Base-by-base conservation (phyloP, 2,888 invertebrate species). In the Rhingia campestris region DNA sequence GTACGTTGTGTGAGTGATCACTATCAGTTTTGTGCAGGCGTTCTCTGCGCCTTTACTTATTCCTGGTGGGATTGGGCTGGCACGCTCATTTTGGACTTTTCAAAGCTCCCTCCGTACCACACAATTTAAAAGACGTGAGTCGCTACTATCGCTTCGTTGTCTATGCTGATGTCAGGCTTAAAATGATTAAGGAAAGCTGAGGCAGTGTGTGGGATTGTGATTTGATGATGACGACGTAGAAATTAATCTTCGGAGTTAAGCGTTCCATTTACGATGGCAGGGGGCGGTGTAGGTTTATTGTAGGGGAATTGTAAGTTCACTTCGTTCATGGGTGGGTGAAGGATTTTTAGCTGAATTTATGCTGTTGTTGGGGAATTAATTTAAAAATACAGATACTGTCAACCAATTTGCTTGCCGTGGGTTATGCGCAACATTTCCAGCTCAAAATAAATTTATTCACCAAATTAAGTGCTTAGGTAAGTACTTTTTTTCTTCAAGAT, bases 141-240 rank as follows among this genome's bases (percentile, higher is more conserved):
- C 61, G 58, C 63, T 73, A 63, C 73, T 22, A 22, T 22, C 22
- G 22, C 22, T 22, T 22, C 22, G 22, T 22, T 22, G 56, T 73
- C 73, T 79, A 79, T 73, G 67, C 63, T 80, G 69, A 74, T 84
- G 69, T 59, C 54, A 63, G 47, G 82, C 77, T 82, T 79, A 74
- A 82, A 69, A 47, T 67, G 79, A 79, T 79, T 74, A 79, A 74
- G 73, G 72, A 79, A 73, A 80, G 64, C 73, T 73, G 73, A 79
- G 49, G 73, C 67, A 63, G 72, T 77, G 61, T 79, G 74, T 69
- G 58, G 35, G 69, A 69, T 80, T 80, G 59, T 47, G 80, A 74
- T 80, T 74, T 66, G 37, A 39, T 61, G 84, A 80, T 66, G 80
- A 75, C 74, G 59, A 51, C 54, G 74, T 54, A 66, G 69, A 75